phyloP scores from a whole-genome alignment of 2,888 invertebrate genomes.

The Catocala nupta region DNA sequence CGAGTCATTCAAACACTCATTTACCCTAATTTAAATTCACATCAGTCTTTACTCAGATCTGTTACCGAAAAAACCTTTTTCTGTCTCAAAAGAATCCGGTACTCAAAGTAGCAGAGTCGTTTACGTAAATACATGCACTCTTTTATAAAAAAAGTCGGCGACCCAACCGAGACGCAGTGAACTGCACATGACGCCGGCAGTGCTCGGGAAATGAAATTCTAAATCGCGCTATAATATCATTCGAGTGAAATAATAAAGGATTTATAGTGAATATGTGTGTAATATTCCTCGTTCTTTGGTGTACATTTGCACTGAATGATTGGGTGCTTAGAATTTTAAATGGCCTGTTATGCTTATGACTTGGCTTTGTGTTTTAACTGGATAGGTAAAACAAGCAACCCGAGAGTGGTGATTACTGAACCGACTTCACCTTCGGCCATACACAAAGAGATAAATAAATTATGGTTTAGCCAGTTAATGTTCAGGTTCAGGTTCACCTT shows the following conservation, averaged over 20 bases:
- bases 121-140: constrained; percentile 13
- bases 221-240: constrained; percentile 58
- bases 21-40: too few relatives aligned
- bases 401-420: too few relatives aligned
- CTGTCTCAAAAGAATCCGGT: constrained; percentile 1
- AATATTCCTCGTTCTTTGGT: constrained; percentile 14
- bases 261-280: constrained; percentile 40
- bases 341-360: too few relatives aligned
- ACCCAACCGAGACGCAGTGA: constrained; percentile 53
- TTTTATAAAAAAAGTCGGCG: constrained; percentile 7
- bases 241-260: constrained; percentile 52
- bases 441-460: too few relatives aligned
- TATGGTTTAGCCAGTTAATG: too few relatives aligned
- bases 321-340: constrained; percentile 1
- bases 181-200: constrained; percentile 63
- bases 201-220: constrained; percentile 62
- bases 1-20: too few relatives aligned
- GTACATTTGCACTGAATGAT: not conserved
- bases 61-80: too few relatives aligned
- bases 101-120: constrained; percentile 2
- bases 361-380: too few relatives aligned
- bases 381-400: too few relatives aligned
- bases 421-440: too few relatives aligned
- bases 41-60: too few relatives aligned
- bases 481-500: too few relatives aligned